A percentile compares a stretch with the other conserved stretches of the same genome.
These are phyloP conservation scores for Drosophila ogumai DNA, from an alignment of 1,140 invertebrate species.

Conservation along the genomic window DNA sequence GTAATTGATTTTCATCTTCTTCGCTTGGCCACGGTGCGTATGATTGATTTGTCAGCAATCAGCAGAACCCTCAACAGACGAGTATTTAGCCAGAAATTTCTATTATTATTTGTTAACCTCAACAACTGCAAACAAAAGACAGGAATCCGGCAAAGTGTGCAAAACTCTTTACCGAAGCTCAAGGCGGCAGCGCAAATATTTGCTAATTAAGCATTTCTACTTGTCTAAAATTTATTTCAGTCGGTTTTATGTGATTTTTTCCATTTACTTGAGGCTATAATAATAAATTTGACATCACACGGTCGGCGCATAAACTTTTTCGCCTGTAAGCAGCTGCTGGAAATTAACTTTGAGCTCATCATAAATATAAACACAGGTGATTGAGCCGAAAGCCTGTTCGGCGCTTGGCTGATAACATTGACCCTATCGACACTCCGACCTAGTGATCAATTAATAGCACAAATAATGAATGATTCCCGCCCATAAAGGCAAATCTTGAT, in stretches of 20 bases:
- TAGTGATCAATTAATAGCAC: conserved; percentile 72
- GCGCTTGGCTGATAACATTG: conserved; percentile 59
- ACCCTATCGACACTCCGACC: conserved; percentile 57
- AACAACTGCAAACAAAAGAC: conserved; percentile 36
- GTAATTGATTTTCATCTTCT: conserved; percentile 45
- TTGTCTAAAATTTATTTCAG: conserved; percentile 24
- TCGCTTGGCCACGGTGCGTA: conserved; percentile 36
- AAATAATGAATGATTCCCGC: conserved; percentile 46
- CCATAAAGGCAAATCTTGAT: conserved; percentile 2
- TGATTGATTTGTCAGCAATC: conserved; percentile 45
- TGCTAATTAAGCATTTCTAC: conserved; percentile 79
- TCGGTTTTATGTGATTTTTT: conserved; percentile 36
- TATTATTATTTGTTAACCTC: conserved; percentile 49
- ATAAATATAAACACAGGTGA: conserved; percentile 22
- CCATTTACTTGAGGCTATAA: conserved; percentile 51
- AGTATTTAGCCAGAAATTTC: conserved; percentile 47
- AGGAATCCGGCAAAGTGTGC: conserved; percentile 38
- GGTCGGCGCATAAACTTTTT: conserved; percentile 59
- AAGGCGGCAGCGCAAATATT: conserved; percentile 64
- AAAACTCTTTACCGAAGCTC: conserved; percentile 40
- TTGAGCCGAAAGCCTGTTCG: conserved; percentile 29
- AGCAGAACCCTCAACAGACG: conserved; percentile 18
- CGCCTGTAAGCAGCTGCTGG: conserved; percentile 51
- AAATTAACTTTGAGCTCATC: conserved; percentile 26
- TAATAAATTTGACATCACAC: conserved; percentile 79